Percentiles rank a stretch among this genome's conserved stretches.
Evolutionary conservation across 2,113 vertebrate genomes (phyloP).

Genomic region (Pygoscelis antarcticus): DNA sequence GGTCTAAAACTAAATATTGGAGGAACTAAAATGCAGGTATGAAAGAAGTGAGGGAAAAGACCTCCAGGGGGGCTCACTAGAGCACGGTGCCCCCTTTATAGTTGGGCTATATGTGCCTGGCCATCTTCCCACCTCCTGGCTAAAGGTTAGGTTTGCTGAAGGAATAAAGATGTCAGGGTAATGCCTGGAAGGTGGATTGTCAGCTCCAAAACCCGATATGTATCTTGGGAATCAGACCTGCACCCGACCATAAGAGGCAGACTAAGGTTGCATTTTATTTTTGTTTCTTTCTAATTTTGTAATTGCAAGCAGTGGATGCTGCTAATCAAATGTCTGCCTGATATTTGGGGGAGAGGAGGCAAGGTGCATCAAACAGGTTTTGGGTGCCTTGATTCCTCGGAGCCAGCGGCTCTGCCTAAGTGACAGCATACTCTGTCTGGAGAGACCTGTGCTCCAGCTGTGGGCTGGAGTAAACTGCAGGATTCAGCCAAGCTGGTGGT

Average conservation of each 20-base stretch:
- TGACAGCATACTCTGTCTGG: background rate
- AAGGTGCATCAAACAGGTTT: background rate
- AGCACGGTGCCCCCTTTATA: background rate
- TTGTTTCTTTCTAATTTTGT: background rate
- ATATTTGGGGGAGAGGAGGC: background rate
- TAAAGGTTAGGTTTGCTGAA: background rate
- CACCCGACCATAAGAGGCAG: background rate
- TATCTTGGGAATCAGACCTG: background rate
- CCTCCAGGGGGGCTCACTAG: background rate
- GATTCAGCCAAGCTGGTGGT: background rate
- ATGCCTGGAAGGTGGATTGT: background rate
- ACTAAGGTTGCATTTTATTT: background rate
- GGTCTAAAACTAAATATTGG: background rate
- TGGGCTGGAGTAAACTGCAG: background rate
- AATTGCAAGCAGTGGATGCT: background rate
- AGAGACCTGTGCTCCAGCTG: background rate
- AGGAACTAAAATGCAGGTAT: background rate
- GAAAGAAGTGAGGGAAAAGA: background rate
- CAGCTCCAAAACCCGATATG: background rate
- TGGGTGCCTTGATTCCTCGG: background rate
- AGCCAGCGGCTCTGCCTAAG: background rate
- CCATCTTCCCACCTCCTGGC: background rate
- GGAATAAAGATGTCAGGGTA: background rate
- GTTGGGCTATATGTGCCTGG: background rate
- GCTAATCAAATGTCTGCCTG: background rate